Conservation (phyloP, 2,797 vertebrate genomes). For the Cossypha caffra region DNA sequence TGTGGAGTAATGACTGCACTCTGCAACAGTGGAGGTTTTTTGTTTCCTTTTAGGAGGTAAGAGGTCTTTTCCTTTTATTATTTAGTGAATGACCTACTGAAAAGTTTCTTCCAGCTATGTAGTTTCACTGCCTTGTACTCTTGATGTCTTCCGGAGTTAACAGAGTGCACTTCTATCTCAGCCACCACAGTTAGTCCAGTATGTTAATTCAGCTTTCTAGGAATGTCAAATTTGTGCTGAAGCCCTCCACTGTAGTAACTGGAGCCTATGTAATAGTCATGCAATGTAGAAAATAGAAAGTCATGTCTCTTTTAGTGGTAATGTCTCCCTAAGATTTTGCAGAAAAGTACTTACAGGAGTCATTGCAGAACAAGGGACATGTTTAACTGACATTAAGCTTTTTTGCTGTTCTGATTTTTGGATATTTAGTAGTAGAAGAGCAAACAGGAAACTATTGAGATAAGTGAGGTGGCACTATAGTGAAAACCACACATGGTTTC, state of each 20-base stretch:
- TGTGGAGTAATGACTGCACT: background rate
- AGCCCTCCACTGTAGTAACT: background rate
- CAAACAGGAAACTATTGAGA: background rate
- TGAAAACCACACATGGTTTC: background rate
- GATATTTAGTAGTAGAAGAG: background rate
- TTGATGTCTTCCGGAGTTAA: background rate
- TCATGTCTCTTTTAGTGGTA: background rate
- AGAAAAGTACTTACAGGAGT: background rate
- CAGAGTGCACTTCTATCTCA: background rate
- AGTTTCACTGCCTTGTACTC: background rate
- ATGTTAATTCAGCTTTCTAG: background rate
- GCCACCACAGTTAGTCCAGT: background rate
- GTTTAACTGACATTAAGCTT: background rate
- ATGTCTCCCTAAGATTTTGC: background rate
- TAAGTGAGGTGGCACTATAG: background rate
- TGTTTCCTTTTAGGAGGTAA: background rate
- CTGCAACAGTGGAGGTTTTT: background rate
- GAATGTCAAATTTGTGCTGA: background rate
- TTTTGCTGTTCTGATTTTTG: background rate
- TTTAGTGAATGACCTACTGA: background rate
- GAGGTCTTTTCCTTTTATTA: background rate
- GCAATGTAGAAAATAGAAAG: background rate
- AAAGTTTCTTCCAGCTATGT: background rate
- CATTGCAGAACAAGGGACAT: rapidly evolving
- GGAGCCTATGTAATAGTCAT: background rate